Evolutionary conservation across 2,113 vertebrate genomes (phyloP), one percentile per base, ranked within the genome.

Genomic region (Oncorhynchus gorbuscha): DNA sequence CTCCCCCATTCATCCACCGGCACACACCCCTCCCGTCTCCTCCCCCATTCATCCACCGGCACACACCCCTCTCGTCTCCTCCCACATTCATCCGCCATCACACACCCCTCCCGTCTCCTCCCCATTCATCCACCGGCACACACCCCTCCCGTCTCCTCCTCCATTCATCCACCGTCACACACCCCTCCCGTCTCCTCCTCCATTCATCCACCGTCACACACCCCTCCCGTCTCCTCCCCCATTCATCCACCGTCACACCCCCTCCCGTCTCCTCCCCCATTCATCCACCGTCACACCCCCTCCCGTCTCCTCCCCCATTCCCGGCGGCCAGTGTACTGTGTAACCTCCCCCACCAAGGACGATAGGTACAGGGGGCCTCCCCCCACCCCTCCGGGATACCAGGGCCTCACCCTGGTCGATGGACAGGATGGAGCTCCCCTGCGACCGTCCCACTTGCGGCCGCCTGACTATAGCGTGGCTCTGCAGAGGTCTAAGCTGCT

Each of bases 391-490:
- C 96, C 96, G 83, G 97, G 97, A 91, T 98, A 99, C 89, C 93
- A 97, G 94, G 97, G 97, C 81, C 95, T 99, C 93, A 94, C 96
- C 86, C 95, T 99, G 94, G 95, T 11, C 11, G 83, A 94, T 59
- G 93, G 95, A 91, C 95, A 93, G 92, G 87, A 91, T 9, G 86
- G 81, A 35, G 76, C 65, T 45, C 76, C 32, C 28, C 84, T 84
- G 55, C 90, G 94, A 85, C 95, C 95, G 86, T 92, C 92, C 69
- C 95, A 96, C 93, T 91, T 97, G 85, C 95, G 93, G 87, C 97
- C 97, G 81, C 97, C 97, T 1, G 97, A 98, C 83, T 99, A 99
- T 94, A 98, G 94, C 79, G 96, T 98, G 94, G 97, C 97, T 75
- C 90, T 99, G 91, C 97, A 97, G 93, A 96, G 97, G 92, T 98